A percentile compares a stretch with the other conserved stretches of the same genome.
These are phyloP conservation scores for Polia nebulosa DNA, from an alignment of 2,888 invertebrate species.

Conservation along the genomic window DNA sequence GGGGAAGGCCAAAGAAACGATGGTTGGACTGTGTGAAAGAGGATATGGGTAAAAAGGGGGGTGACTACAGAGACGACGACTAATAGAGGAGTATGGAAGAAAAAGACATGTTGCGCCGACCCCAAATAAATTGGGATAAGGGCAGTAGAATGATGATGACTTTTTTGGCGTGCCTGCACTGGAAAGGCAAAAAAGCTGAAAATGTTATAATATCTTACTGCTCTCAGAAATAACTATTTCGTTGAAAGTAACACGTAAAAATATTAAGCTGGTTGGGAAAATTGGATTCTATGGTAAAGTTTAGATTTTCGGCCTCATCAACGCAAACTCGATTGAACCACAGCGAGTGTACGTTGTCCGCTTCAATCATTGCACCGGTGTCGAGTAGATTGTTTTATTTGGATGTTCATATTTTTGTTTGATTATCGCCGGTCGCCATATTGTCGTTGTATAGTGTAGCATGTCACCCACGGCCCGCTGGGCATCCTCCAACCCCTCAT, in stretches of 20 bases:
- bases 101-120: too few species aligned
- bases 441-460: slow-evolving; percentile 83
- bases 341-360: slow-evolving; percentile 79
- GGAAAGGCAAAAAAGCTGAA: too few species aligned
- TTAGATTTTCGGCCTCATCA: not conserved
- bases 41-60: too few species aligned
- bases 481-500: slow-evolving; percentile 92
- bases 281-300: not conserved
- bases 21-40: too few species aligned
- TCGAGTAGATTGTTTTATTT: slow-evolving; percentile 85
- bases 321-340: slow-evolving; percentile 81
- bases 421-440: slow-evolving; percentile 82
- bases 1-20: too few species aligned
- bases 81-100: too few species aligned
- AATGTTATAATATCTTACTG: not conserved
- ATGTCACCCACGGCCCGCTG: slow-evolving; percentile 90
- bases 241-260: not conserved
- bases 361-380: slow-evolving; percentile 89
- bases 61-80: too few species aligned
- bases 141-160: too few species aligned
- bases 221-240: too few species aligned
- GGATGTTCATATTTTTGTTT: slow-evolving; percentile 85
- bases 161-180: too few species aligned
- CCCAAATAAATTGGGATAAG: too few species aligned
- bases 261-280: slow-evolving; percentile 12